Base-by-base conservation (phyloP, 2,797 vertebrate genomes). In the Diplodus puntazzo region DNA sequence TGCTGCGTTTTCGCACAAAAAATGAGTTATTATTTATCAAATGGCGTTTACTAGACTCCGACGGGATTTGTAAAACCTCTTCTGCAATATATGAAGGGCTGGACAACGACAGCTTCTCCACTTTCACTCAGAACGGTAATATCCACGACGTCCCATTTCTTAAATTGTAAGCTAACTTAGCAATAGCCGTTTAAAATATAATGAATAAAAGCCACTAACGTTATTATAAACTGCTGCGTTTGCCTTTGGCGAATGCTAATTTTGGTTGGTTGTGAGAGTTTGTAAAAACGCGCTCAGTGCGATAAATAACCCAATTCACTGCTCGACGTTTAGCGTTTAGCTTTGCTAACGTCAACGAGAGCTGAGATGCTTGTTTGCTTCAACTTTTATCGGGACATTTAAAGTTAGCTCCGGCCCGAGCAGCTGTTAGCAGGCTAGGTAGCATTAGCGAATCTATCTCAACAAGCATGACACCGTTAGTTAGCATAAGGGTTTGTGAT, bases 121-220 rank as follows among this genome's bases (percentile, higher is more conserved):
- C 25, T 6, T 58, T 45, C 53, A 27, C 45, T 64, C 42, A 72
- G 71, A 80, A 79, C 59, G 90, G 87, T 93, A 88, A 87, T 20
- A 16, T 14, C 46, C 20, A 3, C 39, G 5, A 3, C 39, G 4
- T 20, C 54, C 11, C 21, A 14, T 34, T 30, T 70, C n/a, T 69
- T 43, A 49, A 59, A 50, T 34, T 49, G 52, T 68, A 79, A 77
- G 85, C 85, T 88, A 87, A 79, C 3, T 77, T 79, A 82, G 88
- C 81, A 69, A 88, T 60, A 42, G 27, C 46, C 69, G 49, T 66
- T 73, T 39, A 16, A 53, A 77, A 73, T n/a, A 83, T 84, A 57
- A 30, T 20, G 30, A 74, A 52, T 65, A 69, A 62, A 65, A 62
- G 42, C 5, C 54, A 53, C 34, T 6, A 39, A 39, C 39, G 39